Percentiles rank a stretch among this genome's conserved stretches.
These are phyloP conservation scores for Ahaetulla prasina DNA, from an alignment of 2,113 vertebrate genomes.

Conservation along the genomic window DNA sequence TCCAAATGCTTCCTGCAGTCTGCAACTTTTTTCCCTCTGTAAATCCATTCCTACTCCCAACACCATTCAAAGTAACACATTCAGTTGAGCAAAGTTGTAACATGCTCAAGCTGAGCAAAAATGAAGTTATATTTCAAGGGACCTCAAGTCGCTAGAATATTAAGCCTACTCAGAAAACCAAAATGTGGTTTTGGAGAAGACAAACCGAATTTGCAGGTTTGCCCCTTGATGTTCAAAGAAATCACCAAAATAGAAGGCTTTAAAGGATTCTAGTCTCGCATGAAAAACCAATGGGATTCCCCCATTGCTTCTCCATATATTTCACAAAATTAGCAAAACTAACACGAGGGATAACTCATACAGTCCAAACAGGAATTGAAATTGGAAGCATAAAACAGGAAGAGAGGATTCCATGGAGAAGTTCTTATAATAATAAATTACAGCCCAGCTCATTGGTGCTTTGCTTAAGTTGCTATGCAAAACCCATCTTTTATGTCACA, in stretches of 20 bases:
- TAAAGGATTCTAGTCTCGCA: not conserved
- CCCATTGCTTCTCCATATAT: not conserved
- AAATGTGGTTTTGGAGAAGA: not conserved
- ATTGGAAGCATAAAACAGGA: not conserved
- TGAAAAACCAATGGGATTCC: not conserved
- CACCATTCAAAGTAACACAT: no score
- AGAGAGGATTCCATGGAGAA: not conserved
- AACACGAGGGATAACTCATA: not conserved
- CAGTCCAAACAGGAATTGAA: not conserved
- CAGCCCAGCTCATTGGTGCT: not conserved
- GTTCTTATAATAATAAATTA: not conserved
- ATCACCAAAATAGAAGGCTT: not conserved
- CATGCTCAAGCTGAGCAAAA: not conserved
- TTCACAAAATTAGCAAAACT: not conserved
- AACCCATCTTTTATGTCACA: not conserved
- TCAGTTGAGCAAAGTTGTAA: not conserved
- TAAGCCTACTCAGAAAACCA: not conserved
- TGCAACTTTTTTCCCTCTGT: no score
- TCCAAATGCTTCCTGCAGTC: no score
- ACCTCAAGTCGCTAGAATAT: not conserved
- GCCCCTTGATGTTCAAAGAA: not conserved
- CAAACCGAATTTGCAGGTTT: not conserved
- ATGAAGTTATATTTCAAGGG: not conserved
- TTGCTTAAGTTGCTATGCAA: not conserved
- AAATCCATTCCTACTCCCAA: no score